Percentiles rank a stretch among this genome's conserved stretches.
These are phyloP conservation scores for Pseudorhombus dupliciocellatus DNA, from an alignment of 2,113 vertebrate genomes.

Conservation along the genomic window DNA sequence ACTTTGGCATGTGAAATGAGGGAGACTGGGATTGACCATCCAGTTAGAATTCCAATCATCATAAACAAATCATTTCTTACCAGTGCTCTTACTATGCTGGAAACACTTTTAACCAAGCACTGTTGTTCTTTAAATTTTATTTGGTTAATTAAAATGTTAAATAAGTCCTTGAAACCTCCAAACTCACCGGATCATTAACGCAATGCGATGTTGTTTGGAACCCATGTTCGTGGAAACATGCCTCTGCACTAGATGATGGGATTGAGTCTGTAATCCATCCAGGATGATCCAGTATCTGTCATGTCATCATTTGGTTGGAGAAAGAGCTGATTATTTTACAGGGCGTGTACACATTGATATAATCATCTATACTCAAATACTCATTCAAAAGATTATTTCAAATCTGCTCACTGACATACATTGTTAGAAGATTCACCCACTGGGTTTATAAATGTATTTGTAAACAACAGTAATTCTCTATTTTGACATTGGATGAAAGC, in stretches of 20 bases:
- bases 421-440: conserved; percentile 18
- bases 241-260: conserved; percentile 11
- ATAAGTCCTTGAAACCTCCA: no score
- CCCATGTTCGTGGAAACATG: background rate
- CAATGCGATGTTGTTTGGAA: background rate
- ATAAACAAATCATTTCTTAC: no score
- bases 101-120: no score
- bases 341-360: conserved; percentile 51
- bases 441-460: conserved; percentile 16
- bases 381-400: conserved; percentile 43
- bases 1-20: no score
- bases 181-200: conserved; percentile 7
- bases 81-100: no score
- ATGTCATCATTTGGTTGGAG: conserved; percentile 25
- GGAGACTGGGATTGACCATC: no score
- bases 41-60: no score
- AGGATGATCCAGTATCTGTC: background rate
- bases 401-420: conserved; percentile 42
- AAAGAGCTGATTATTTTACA: conserved; percentile 60
- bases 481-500: conserved; percentile 16
- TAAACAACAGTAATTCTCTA: conserved; percentile 21
- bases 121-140: no score
- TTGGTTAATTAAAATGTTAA: no score
- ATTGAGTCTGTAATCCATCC: conserved; percentile 24
- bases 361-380: conserved; percentile 59